Percentiles rank a stretch among this genome's conserved stretches.
Evolutionary conservation across 2,888 invertebrate species (phyloP).

Genomic region (Philhelius pedissequus): DNA sequence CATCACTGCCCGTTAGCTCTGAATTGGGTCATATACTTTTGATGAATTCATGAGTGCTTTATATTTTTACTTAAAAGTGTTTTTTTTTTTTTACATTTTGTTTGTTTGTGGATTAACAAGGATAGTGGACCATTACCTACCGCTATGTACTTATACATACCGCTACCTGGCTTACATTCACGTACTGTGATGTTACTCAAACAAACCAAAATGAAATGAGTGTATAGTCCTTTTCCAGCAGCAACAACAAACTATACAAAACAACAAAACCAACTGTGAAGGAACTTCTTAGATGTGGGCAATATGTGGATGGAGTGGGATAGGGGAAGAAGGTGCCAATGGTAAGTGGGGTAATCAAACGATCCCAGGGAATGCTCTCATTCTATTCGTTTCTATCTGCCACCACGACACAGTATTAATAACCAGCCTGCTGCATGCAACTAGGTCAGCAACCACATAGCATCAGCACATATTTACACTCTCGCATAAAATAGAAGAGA

Average conservation of each 20-base stretch:
- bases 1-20: constrained; percentile 28
- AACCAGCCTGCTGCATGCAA: constrained; percentile 62
- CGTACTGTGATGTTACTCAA: constrained; percentile 29
- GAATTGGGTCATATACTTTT: constrained; percentile 59
- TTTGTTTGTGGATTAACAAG: constrained; percentile 43
- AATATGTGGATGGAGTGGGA: background rate
- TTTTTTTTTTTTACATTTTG: background rate
- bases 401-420: constrained; percentile 61
- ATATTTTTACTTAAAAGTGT: constrained; percentile 33
- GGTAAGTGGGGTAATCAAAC: constrained; percentile 66
- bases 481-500: background rate
- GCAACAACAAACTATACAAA: no score
- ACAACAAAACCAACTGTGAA: background rate
- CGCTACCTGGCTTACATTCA: constrained; percentile 12
- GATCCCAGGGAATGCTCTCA: constrained; percentile 66
- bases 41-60: constrained; percentile 52
- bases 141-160: background rate
- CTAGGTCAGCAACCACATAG: constrained; percentile 65
- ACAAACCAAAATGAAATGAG: constrained; percentile 43
- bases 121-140: constrained; percentile 40
- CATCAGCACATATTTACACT: constrained; percentile 8
- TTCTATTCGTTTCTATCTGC: constrained; percentile 61
- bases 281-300: background rate
- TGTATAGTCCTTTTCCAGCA: background rate
- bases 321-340: constrained; percentile 5